A percentile compares a stretch with the other conserved stretches of the same genome.
Conservation (phyloP, 2,113 vertebrate species). For the Gnathonemus longibarbis region DNA sequence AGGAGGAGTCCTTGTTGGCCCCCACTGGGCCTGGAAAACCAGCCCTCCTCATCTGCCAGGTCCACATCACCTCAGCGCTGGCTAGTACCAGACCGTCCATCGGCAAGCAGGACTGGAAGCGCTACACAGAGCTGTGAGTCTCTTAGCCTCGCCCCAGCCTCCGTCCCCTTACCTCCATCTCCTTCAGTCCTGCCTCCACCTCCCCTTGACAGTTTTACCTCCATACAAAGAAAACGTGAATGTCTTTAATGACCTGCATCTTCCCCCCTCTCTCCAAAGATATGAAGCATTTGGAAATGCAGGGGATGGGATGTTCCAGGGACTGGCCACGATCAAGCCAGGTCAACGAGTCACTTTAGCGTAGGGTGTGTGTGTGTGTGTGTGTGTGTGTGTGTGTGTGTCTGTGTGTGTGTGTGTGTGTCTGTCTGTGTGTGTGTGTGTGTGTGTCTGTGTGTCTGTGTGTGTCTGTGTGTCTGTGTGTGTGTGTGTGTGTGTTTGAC, state of each 20-base stretch:
- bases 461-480: background rate
- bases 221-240: background rate
- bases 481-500: background rate
- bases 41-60: slow-evolving; percentile 59
- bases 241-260: background rate
- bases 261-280: slow-evolving; percentile 50
- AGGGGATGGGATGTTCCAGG: slow-evolving; percentile 62
- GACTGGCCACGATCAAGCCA: slow-evolving; percentile 56
- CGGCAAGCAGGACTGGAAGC: slow-evolving; percentile 76
- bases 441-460: background rate
- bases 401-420: background rate
- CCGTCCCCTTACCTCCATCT: background rate
- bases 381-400: background rate
- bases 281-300: slow-evolving; percentile 75
- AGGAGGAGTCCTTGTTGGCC: slow-evolving; percentile 60
- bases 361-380: background rate
- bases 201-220: background rate
- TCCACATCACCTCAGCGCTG: slow-evolving; percentile 72
- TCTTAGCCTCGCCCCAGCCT: background rate
- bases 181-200: background rate
- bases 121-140: slow-evolving; percentile 81
- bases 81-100: slow-evolving; percentile 72
- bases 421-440: background rate
- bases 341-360: slow-evolving; percentile 81
- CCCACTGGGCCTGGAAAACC: slow-evolving; percentile 55